Evolutionary conservation across 1,140 invertebrate species (phyloP).

Genomic region (Neodiprion virginianus): DNA sequence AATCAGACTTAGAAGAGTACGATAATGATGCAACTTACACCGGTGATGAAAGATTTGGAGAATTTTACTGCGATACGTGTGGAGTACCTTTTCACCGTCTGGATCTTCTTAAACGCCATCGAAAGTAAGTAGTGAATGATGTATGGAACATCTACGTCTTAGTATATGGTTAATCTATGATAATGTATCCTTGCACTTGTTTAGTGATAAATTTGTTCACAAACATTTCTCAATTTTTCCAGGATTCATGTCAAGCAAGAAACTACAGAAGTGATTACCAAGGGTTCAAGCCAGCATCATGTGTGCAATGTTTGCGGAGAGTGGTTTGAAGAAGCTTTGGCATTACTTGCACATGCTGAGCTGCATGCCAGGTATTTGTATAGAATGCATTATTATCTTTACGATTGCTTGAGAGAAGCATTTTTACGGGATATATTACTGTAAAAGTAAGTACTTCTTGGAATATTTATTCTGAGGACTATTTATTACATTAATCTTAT

Average conservation of each 20-base stretch:
- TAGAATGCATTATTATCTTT: background rate
- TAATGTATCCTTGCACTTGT: conserved; percentile 13
- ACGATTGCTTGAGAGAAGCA: conserved; percentile 14
- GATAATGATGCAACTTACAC: conserved; percentile 66
- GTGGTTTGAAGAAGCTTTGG: conserved; percentile 74
- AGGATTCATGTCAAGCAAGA: conserved; percentile 63
- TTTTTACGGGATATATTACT: background rate
- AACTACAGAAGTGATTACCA: conserved; percentile 55
- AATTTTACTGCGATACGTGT: conserved; percentile 78
- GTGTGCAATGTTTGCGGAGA: conserved; percentile 80
- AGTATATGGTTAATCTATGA: background rate
- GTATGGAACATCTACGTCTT: conserved; percentile 2
- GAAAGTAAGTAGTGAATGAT: conserved; percentile 53
- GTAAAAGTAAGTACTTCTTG: background rate
- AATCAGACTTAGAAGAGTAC: conserved; percentile 59
- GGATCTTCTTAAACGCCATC: conserved; percentile 75
- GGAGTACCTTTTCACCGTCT: conserved; percentile 77
- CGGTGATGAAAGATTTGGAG: conserved; percentile 71
- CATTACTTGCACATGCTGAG: conserved; percentile 78
- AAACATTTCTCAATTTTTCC: conserved; percentile 17
- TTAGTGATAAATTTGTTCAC: conserved; percentile 26
- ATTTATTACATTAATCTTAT: background rate
- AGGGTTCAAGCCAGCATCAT: conserved; percentile 62
- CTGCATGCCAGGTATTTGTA: conserved; percentile 67
- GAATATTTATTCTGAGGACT: too few species aligned